Evolutionary conservation across 2,113 vertebrate species (phyloP), one percentile per base, ranked within the genome.

Genomic region (Dipodomys ordii): DNA sequence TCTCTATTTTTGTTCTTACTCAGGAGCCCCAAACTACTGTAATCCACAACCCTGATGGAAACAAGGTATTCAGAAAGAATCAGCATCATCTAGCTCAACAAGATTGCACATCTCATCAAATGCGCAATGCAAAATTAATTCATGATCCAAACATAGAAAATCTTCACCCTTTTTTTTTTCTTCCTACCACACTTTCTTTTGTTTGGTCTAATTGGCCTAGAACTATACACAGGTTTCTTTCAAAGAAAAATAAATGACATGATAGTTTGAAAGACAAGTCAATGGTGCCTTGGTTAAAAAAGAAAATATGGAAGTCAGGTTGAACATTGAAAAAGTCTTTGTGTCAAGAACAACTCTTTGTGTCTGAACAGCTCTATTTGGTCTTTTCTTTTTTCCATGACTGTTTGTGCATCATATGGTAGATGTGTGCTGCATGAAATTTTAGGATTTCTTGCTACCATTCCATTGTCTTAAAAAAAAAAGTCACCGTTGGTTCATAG

Each of bases 31-130:
- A 99, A 98, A 99, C 99, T 97, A 99, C 99, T 96, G 99, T 99
- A 98, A 99, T 99, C 99, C 99, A 99, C 99, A 99, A 99, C 96
- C 99, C 99, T 98, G 99, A 99, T 98, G 99, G 99, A 99, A 99
- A 99, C 98, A 99, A 99, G 99, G 99, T 99, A 99, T 98, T 98
- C 97, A 95, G 98, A 98, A 98, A 98, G 97, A 98, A 96, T 95
- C 96, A 90, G 91, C 93, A 92, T 97, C 97, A 97, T 98, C 95
- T 97, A 96, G 94, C 97, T 97, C 97, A 95, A 96, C 90, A 97
- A 96, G 97, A 97, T 95, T 94, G 86, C 94, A 97, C 95, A 94
- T 97, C 96, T 96, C 97, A 97, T 97, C 96, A 96, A 94, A 95
- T 71, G 1, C 78, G 88, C 95, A 57, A 92, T 97, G 72, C 69